Conservation (phyloP, 2,113 vertebrate species). For the Antechinus stuartii region DNA sequence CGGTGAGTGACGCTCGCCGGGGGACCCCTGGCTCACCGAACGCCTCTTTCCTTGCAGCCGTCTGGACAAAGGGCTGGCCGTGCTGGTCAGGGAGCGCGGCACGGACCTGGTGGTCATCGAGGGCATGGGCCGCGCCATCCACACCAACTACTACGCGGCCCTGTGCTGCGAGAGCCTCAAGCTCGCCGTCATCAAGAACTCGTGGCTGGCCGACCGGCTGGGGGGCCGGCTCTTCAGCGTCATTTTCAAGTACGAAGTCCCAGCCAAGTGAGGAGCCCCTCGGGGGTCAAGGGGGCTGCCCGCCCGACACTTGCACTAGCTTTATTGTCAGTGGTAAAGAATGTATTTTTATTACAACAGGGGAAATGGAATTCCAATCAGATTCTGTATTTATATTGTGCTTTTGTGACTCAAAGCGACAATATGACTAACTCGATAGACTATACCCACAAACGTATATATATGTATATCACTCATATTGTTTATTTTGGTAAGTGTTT, state of each 20-base stretch:
- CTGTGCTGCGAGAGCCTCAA: slow-evolving; percentile 97
- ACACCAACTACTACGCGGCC: slow-evolving; percentile 95
- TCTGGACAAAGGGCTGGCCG: slow-evolving; percentile 93
- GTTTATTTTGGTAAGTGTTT: slow-evolving; percentile 78
- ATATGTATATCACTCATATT: slow-evolving; percentile 69
- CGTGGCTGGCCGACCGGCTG: slow-evolving; percentile 97
- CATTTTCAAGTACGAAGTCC: slow-evolving; percentile 98
- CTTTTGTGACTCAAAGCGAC: slow-evolving; percentile 81
- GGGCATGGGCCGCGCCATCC: slow-evolving; percentile 98
- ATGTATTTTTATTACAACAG: slow-evolving; percentile 80
- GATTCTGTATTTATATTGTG: slow-evolving; percentile 80
- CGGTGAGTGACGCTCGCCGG: background rate
- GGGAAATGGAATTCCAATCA: slow-evolving; percentile 70
- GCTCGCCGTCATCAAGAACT: slow-evolving; percentile 97
- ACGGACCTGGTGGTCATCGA: slow-evolving; percentile 97
- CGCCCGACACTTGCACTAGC: slow-evolving; percentile 77
- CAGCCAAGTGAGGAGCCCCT: slow-evolving; percentile 77
- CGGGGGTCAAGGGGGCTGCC: background rate
- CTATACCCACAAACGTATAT: slow-evolving; percentile 78
- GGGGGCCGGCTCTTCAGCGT: slow-evolving; percentile 98
- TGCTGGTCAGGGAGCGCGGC: slow-evolving; percentile 90
- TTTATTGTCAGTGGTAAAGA: slow-evolving; percentile 79
- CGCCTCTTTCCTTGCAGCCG: slow-evolving; percentile 84
- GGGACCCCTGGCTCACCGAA: background rate
- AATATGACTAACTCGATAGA: slow-evolving; percentile 78